Base-by-base conservation (phyloP, 1,140 invertebrate species). In the Cydia pomonella region DNA sequence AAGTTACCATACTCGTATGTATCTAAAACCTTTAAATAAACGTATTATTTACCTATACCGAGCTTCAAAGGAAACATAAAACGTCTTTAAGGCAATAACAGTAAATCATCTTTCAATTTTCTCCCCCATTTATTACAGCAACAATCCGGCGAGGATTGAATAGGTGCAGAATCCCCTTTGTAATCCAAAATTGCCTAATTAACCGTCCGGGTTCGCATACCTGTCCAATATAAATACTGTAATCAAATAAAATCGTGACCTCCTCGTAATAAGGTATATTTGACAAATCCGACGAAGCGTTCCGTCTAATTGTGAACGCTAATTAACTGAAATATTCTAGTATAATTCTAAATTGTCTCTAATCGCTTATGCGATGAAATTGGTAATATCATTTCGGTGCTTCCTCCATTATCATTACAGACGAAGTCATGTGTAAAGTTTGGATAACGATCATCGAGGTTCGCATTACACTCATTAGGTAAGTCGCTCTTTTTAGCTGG, bases 221-320 rank as follows among this genome's bases (percentile, higher is more conserved):
- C 73, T 59, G 53, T 64, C 27, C 13, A 64, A 64, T 29, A 64
- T 18, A 64, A 64, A 64, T 33, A 33, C 63, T 27, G 27, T 64
- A 64, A 64, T 64, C 16, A 64, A 64, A 64, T 64, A 64, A 64
- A 33, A 33, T 64, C 23, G 25, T 7, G 63, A n/a, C 27, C 23
- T 64, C 25, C 5, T 33, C 6, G 25, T 64, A 64, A 64, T 64
- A 64, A 64, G 27, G 63, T n/a, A n/a, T 29, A 64, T 64, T 64
- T 27, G 63, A 64, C 63, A 33, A 63, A 63, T 63, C 13, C 21
- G 9, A 1, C 23, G 12, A 64, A 64, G 72, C 59, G 50, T 50
- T 83, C 9, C 72, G 79, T 80, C 75, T 79, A 81, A 84, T 85
- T 83, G 83, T 76, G 74, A 76, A 77, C 73, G 75, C 72, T 80